Conservation (phyloP, 2,113 vertebrate species). For the Sphaerodactylus townsendi region DNA sequence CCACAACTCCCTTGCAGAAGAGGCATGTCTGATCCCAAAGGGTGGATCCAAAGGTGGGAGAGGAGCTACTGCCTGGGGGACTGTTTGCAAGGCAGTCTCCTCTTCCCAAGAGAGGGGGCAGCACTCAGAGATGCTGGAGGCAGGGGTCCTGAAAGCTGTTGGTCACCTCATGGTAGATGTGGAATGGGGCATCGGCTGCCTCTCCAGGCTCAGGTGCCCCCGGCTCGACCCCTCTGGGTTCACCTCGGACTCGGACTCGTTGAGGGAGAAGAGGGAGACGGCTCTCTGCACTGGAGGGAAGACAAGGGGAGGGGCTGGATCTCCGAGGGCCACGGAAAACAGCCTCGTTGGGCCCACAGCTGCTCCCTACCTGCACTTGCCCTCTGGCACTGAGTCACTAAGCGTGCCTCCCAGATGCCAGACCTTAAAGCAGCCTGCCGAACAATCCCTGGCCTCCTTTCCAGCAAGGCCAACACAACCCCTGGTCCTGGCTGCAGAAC, state of each 20-base stretch:
- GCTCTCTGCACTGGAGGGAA: constrained; percentile 85
- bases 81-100: background rate
- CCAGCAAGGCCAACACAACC: too few relatives aligned
- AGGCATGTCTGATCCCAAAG: too few relatives aligned
- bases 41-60: too few relatives aligned
- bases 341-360: background rate
- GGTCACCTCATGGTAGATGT: constrained; percentile 83
- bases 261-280: constrained; percentile 87
- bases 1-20: too few relatives aligned
- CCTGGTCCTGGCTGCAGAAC: too few relatives aligned
- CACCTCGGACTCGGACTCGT: constrained; percentile 77
- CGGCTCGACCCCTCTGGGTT: constrained; percentile 77
- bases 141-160: background rate
- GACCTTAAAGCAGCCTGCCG: background rate
- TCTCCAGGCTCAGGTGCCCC: constrained; percentile 81
- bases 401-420: background rate
- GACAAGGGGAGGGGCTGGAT: background rate
- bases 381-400: background rate
- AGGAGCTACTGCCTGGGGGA: background rate
- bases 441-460: too few relatives aligned
- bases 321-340: fast-evolving
- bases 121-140: too few relatives aligned
- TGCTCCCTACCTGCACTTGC: background rate
- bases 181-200: constrained; percentile 76
- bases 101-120: too few relatives aligned